Evolutionary conservation across 2,888 invertebrate genomes (phyloP).

Genomic region (Bombylius discolor): DNA sequence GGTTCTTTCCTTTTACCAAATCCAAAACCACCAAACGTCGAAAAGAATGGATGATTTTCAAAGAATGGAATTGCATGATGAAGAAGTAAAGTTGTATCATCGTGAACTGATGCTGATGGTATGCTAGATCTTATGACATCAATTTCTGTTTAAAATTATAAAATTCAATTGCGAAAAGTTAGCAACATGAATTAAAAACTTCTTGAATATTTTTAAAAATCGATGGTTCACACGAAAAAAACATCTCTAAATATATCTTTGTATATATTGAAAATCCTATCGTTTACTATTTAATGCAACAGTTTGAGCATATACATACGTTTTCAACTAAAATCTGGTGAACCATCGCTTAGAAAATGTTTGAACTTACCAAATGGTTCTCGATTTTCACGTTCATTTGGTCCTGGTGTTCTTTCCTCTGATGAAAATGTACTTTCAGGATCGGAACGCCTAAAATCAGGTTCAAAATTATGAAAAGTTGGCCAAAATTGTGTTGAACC

Average conservation of each 20-base stretch:
- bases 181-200: too few species aligned
- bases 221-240: too few species aligned
- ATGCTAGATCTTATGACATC: constrained; percentile 28
- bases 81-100: constrained; percentile 26
- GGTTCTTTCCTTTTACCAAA: constrained; percentile 27
- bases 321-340: too few species aligned
- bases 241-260: too few species aligned
- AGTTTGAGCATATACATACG: too few species aligned
- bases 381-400: constrained; percentile 1
- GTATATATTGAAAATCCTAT: too few species aligned
- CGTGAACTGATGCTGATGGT: constrained; percentile 14
- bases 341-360: too few species aligned
- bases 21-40: constrained; percentile 31
- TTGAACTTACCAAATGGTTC: constrained; percentile 9
- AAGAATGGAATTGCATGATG: constrained; percentile 32
- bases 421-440: constrained; percentile 4
- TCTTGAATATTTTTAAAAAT: too few species aligned
- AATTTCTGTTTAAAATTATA: constrained; percentile 19
- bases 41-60: constrained; percentile 30
- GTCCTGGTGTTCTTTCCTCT: constrained; percentile 8
- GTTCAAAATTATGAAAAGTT: constrained; percentile 12
- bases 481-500: constrained; percentile 9
- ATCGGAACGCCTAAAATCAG: constrained; percentile 12
- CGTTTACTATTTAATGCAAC: too few species aligned
- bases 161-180: too few species aligned